phyloP scores from a whole-genome alignment of 2,888 invertebrate species.

The Trichogramma evanescens region DNA sequence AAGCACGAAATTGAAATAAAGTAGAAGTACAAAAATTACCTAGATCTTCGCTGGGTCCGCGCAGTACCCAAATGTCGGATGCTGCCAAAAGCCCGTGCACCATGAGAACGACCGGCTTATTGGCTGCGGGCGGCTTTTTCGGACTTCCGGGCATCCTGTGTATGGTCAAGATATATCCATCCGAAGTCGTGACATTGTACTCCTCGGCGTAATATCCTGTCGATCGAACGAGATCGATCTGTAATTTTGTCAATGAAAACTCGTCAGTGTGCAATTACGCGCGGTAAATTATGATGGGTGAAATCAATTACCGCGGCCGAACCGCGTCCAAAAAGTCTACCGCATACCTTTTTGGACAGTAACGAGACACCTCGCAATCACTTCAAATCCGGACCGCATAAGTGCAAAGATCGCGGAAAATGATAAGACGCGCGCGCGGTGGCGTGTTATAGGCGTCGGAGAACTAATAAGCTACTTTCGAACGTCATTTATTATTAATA shows the following conservation, averaged over 20 bases:
- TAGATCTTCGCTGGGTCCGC: conserved; percentile 29
- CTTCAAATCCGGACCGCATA: no score
- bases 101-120: conserved; percentile 28
- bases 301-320: no score
- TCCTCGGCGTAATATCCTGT: conserved; percentile 29
- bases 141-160: conserved; percentile 31
- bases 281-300: no score
- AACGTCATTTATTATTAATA: no score
- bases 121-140: conserved; percentile 20
- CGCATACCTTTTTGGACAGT: no score
- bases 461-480: no score
- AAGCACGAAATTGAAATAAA: not conserved
- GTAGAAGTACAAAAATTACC: conserved; percentile 18
- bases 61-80: conserved; percentile 30
- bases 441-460: no score
- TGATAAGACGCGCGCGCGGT: no score
- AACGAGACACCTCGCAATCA: no score
- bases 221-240: conserved; percentile 27
- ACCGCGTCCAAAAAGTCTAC: no score
- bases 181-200: conserved; percentile 29
- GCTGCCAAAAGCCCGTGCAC: conserved; percentile 30
- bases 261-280: no score
- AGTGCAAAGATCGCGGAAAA: no score
- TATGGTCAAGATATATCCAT: conserved; percentile 29
- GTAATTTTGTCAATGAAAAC: conserved; percentile 1